A percentile compares a stretch with the other conserved stretches of the same genome.
Evolutionary conservation across 2,113 vertebrate species (phyloP).

Genomic region (Zosterops pallidus): DNA sequence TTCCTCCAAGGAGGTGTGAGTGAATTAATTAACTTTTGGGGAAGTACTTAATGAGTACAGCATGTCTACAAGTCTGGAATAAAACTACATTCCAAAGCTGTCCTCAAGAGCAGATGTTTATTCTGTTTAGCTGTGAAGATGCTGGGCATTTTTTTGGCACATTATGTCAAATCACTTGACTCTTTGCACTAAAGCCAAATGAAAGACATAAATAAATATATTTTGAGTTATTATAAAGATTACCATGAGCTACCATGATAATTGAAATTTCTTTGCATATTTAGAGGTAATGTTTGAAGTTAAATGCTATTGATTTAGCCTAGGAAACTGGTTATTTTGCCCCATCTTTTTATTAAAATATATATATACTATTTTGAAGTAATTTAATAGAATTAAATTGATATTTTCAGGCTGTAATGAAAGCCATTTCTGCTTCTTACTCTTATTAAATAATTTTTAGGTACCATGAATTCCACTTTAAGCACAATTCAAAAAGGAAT

Average conservation of each 20-base stretch:
- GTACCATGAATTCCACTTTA: not conserved
- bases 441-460: not conserved
- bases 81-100: not conserved
- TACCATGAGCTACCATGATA: not conserved
- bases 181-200: not conserved
- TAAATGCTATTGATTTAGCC: not conserved
- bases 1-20: not conserved
- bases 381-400: not conserved
- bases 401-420: not conserved
- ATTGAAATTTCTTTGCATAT: not conserved
- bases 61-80: not conserved
- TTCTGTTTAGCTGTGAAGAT: not conserved
- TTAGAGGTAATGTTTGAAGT: not conserved
- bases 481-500: not conserved
- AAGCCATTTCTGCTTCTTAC: not conserved
- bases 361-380: not conserved
- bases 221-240: not conserved
- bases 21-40: not conserved
- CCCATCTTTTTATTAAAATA: not conserved
- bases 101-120: not conserved
- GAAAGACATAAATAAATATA: not conserved
- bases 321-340: not conserved
- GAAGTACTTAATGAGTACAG: not conserved
- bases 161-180: not conserved
- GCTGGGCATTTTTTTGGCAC: not conserved